Conservation (phyloP, 2,797 vertebrate species). For the Sebastes hubbsi region DNA sequence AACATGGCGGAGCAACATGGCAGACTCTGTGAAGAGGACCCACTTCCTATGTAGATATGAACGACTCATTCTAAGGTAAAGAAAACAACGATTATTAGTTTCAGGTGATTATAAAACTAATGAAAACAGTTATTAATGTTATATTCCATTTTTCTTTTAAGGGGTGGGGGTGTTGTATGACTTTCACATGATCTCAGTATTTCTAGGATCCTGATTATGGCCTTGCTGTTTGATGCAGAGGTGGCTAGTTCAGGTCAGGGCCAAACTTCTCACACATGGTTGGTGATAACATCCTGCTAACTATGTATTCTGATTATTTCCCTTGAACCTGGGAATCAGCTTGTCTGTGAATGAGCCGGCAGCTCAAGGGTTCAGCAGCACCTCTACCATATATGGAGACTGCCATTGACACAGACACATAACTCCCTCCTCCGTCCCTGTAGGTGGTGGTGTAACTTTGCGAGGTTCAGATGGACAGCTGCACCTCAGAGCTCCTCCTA, state of each 20-base stretch:
- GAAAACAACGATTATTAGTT: too few relatives aligned
- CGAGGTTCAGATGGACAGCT: conserved; percentile 89
- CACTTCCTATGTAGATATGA: too few relatives aligned
- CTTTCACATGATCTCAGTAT: not conserved
- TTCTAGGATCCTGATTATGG: not conserved
- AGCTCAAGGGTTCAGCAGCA: not conserved
- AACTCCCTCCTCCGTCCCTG: conserved; percentile 7
- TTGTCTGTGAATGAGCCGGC: not conserved
- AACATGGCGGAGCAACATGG: too few relatives aligned
- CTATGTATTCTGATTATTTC: not conserved
- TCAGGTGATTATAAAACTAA: too few relatives aligned
- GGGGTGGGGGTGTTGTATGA: not conserved
- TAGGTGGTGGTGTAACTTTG: conserved; percentile 73
- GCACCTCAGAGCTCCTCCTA: conserved; percentile 86
- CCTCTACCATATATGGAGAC: not conserved
- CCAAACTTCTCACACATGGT: not conserved
- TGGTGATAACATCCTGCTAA: not conserved
- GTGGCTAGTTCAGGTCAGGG: not conserved
- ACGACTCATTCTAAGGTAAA: too few relatives aligned
- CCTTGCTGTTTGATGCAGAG: not conserved
- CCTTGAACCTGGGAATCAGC: not conserved
- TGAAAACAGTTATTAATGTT: too few relatives aligned
- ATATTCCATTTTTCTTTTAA: not conserved
- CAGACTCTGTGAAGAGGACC: too few relatives aligned
- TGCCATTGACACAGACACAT: not conserved